Percentiles rank a stretch among this genome's conserved stretches.
Evolutionary conservation across 2,888 invertebrate species (phyloP).

Genomic region (Vanessa cardui): DNA sequence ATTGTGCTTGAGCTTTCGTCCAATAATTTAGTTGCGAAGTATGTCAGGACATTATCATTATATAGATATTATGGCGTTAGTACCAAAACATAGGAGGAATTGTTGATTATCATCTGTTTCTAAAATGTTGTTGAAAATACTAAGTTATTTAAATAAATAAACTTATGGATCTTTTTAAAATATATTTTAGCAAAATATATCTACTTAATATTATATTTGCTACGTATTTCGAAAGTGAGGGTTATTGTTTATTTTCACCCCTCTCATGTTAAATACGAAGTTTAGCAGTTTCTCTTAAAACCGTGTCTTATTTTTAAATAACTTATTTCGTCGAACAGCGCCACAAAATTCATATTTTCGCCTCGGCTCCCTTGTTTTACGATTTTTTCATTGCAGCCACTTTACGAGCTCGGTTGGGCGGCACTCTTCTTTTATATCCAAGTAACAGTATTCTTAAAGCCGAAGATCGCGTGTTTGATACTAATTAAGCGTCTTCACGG

Average conservation of each 20-base stretch:
- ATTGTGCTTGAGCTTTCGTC: too few species aligned
- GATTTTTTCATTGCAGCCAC: constrained; percentile 74
- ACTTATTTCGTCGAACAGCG: constrained; percentile 46
- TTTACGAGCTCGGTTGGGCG: constrained; percentile 72
- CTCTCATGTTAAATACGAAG: constrained; percentile 10
- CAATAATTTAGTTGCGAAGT: too few species aligned
- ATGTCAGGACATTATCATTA: too few species aligned
- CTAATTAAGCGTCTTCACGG: constrained; percentile 72
- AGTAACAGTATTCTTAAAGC: constrained; percentile 64
- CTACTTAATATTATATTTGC: too few species aligned
- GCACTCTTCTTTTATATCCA: constrained; percentile 62
- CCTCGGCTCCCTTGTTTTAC: constrained; percentile 70
- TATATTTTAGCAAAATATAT: too few species aligned
- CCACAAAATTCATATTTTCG: constrained; percentile 71
- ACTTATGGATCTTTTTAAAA: too few species aligned
- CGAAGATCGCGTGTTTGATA: constrained; percentile 73
- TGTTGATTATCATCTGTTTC: too few species aligned
- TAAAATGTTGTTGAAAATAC: too few species aligned
- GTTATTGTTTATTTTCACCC: background rate
- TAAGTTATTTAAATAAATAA: too few species aligned
- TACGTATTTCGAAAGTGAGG: too few species aligned
- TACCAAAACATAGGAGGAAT: too few species aligned
- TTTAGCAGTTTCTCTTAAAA: constrained; percentile 23
- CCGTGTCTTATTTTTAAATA: constrained; percentile 32
- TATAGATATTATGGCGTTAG: too few species aligned